Percentiles rank a stretch among this genome's conserved stretches.
These are phyloP conservation scores for Hypomecis atomaria DNA, from an alignment of 2,888 invertebrate species.

Conservation along the genomic window DNA sequence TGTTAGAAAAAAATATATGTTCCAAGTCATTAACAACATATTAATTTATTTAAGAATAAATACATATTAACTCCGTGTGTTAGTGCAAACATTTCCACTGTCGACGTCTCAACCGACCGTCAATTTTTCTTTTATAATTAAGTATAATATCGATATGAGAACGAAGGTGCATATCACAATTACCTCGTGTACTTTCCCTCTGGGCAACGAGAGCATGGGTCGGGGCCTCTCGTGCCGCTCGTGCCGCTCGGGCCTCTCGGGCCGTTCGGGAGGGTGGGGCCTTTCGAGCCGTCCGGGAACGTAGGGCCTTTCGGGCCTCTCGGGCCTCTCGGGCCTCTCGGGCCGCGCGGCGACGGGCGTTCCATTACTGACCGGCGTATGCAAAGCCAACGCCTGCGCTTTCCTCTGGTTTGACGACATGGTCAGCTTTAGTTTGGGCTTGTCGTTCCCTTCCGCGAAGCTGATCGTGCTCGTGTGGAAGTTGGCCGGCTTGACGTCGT, in stretches of 20 bases:
- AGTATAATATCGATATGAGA: conserved; percentile 70
- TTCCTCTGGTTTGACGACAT: conserved; percentile 70
- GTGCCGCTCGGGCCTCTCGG: conserved; percentile 43
- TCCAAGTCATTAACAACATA: conserved; percentile 57
- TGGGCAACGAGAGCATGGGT: conserved; percentile 44
- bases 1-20: conserved; percentile 56
- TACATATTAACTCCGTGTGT: conserved; percentile 50
- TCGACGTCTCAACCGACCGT: conserved; percentile 55
- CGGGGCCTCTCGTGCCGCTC: conserved; percentile 36
- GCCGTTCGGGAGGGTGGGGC: conserved; percentile 42
- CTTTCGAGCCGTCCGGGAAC: conserved; percentile 44
- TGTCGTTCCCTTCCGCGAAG: conserved; percentile 73
- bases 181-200: conserved; percentile 72
- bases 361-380: conserved; percentile 50
- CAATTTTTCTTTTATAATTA: conserved; percentile 60
- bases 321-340: conserved; percentile 51
- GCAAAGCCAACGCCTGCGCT: conserved; percentile 34
- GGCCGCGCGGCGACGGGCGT: conserved; percentile 46
- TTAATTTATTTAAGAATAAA: conserved; percentile 34
- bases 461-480: conserved; percentile 80
- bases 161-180: conserved; percentile 76
- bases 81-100: conserved; percentile 68
- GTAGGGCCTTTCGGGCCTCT: conserved; percentile 46
- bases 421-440: conserved; percentile 72
- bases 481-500: conserved; percentile 59